Evolutionary conservation across 2,113 vertebrate species (phyloP), one percentile per base, ranked within the genome.

Genomic region (Paracanthobrama guichenoti): DNA sequence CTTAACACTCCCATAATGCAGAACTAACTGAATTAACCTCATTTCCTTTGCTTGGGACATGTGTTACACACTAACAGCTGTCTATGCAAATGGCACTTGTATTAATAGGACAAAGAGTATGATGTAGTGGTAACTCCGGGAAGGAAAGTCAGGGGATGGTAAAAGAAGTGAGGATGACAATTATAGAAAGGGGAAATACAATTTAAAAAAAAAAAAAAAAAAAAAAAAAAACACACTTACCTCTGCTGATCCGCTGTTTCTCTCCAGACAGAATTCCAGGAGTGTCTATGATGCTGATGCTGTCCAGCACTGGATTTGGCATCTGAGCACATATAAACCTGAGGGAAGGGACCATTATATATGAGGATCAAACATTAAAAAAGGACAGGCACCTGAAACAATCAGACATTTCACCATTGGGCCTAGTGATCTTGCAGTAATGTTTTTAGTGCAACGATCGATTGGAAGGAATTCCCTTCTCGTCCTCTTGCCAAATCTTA

Each of bases 251-350:
- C 90, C 97, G 95, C 92, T 99, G 97, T 87, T 99, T 99, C 91
- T 99, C 97, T 85, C 97, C 98, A 0, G 98, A 99, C 88, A 99
- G 96, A 89, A 99, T 99, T 26, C 98, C 97, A 0, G 97, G 97
- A 0, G 97, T 99, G 93, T 99, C 97, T 0, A 99, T 99, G 89
- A 99, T 94, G 0, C 97, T 99, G 95, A 99, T 99, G 92, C 98
- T 99, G 82, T 99, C 97, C 91, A 99, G 92, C 59, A 99, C 98
- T 0, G 97, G 94, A 85, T 97, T 99, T 74, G 97, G 96, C 86
- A 99, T 93, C 93, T 99, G 97, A 67, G 98, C 97, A 88, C 98
- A 99, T 81, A 98, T 95, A 0, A 99, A 99, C 93, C 97, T 98
- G 89, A 72, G 28, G 0, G 55, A 26, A 75, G 42, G n/a, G n/a